Evolutionary conservation across 2,113 vertebrate genomes (phyloP), one percentile per base, ranked within the genome.

Genomic region (Deroptyus accipitrinus): DNA sequence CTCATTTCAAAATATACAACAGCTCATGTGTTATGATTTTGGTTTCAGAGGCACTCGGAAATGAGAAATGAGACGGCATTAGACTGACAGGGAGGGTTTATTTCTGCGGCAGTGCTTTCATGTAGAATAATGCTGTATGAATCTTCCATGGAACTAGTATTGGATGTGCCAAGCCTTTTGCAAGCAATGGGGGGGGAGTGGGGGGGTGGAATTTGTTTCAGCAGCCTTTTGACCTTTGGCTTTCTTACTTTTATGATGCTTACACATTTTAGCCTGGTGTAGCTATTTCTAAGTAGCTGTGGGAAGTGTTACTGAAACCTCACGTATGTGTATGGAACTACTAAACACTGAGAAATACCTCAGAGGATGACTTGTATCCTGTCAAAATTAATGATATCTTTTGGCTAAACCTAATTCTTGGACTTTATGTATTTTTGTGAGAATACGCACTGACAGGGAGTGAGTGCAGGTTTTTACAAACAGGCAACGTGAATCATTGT

Each of bases 321-420:
- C 5, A 3, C 7, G 3, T 30, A 6, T 1, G 0, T 10, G 7
- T 24, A 27, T 33, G 24, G 46, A 54, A 20, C 37, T 64, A 41
- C 48, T 35, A 18, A 80, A 64, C 64, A 31, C 23, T 18, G 57
- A 33, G 16, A 52, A 33, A 33, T 48, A 75, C 35, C 31, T 59
- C 39, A 41, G 63, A 80, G 9, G 16, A 10, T 17, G 49, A 27
- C 20, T 55, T 35, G 17, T 44, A 39, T 35, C 13, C 63, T 69
- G 16, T 41, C 23, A 42, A 42, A 61, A 80, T 48, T 46, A 17
- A 25, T 42, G 1, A 6, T n/a, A 18, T 24, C 5, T 42, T 80
- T 75, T 54, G 39, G 17, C n/a, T 84, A 63, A 84, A 41, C 10
- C 13, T 69, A 16, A 17, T 80, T 59, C 37, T 78, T 62, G 46